Base-by-base conservation (phyloP, 1,140 invertebrate genomes). In the Drosophila willistoni region DNA sequence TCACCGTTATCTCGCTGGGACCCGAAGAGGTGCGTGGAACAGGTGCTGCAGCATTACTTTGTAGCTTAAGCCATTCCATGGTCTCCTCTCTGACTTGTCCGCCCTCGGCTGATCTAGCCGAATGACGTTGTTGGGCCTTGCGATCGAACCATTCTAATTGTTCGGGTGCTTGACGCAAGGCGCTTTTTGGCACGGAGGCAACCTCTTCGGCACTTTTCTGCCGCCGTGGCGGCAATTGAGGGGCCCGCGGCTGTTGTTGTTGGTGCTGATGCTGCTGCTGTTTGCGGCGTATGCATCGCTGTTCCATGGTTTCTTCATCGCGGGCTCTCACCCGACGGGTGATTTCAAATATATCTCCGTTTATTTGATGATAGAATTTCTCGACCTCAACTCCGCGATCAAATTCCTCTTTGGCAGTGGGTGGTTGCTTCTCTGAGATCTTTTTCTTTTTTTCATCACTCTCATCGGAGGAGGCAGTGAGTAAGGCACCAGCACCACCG, bases 331-430 rank as follows among this genome's bases (percentile, higher is more conserved):
- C 91, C 0, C 91, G 62, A 0, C 91, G 73, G 1, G 90, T 92
- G n/a, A 92, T 92, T 57, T 92, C 91, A 41, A 91, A 92, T 47
- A 92, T 92, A 41, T 92, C 90, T 3, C 91, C 91, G 17, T 92
- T 92, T 59, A 92, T 92, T 67, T 92, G 91, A 61, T 92, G 91
- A 77, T 92, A 92, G 77, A 92, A 92, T 51, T 91, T 92, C 51
- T 92, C 91, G 41, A 91, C 90, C 63, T 91, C 91, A 1, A 92
- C 90, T 54, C 91, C 91, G 0, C 89, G 86, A 61, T 92, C 91
- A 64, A 92, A 92, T 33, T 92, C 86, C 60, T 92, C 89, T 22
- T 84, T 81, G 10, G 77, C 91, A n/a, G 80, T 85, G 34, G 74
- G 82, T 69, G 77, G 77, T 14, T 81, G 81, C 56, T 73, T 68